Conservation (phyloP, 2,797 vertebrate species). For the Capromys pilorides region DNA sequence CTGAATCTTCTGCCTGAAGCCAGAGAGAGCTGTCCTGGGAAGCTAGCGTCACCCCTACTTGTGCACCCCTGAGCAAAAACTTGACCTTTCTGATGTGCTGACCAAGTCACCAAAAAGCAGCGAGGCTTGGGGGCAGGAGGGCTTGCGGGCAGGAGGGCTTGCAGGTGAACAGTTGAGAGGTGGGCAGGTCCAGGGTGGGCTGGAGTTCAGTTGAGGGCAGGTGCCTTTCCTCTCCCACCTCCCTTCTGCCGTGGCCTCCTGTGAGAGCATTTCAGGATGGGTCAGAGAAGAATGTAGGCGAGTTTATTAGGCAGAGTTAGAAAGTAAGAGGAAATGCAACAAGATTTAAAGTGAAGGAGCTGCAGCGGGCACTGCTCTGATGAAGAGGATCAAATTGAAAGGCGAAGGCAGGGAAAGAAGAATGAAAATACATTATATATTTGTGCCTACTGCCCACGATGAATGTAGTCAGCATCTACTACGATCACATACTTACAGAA, state of each 20-base stretch:
- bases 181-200: neutral
- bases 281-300: neutral
- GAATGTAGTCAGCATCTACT: neutral
- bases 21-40: neutral
- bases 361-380: neutral
- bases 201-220: neutral
- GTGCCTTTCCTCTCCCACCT: accelerated
- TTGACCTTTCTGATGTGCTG: neutral
- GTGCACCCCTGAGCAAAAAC: neutral
- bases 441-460: neutral
- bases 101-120: neutral
- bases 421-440: neutral
- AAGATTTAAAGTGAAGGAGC: neutral
- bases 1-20: neutral
- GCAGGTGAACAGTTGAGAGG: neutral
- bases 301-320: neutral
- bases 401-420: neutral
- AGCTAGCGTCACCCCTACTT: neutral
- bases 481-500: neutral
- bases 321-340: neutral
- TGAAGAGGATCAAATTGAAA: neutral
- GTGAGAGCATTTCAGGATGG: neutral
- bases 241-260: neutral
- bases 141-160: neutral
- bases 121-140: neutral